A percentile compares a stretch with the other conserved stretches of the same genome.
phyloP scores from a whole-genome alignment of 2,797 vertebrate genomes.

The Acanthurus tractus region DNA sequence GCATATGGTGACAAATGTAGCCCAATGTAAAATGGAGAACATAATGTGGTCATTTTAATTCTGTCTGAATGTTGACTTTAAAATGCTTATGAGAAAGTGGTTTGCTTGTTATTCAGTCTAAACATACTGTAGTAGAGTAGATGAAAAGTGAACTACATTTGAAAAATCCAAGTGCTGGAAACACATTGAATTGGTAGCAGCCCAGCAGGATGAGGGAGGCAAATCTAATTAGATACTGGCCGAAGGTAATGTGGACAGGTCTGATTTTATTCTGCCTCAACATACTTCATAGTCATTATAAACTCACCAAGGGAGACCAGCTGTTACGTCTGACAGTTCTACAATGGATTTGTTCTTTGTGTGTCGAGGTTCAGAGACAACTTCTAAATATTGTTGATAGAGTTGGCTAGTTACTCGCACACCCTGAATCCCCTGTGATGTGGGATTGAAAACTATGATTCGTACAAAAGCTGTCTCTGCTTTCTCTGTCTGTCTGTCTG shows the following conservation, averaged over 20 bases:
- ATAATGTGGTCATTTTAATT: not conserved
- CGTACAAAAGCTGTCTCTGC: constrained; percentile 35
- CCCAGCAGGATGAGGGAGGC: constrained; percentile 39
- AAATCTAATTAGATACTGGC: constrained; percentile 59
- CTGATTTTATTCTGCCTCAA: constrained; percentile 45
- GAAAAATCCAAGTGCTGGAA: constrained; percentile 23
- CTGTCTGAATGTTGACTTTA: not conserved
- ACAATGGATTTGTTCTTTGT: constrained; percentile 43
- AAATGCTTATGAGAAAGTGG: not conserved
- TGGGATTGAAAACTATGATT: constrained; percentile 65
- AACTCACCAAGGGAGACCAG: constrained; percentile 58
- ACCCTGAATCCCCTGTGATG: constrained; percentile 53
- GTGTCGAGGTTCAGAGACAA: constrained; percentile 38
- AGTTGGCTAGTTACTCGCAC: constrained; percentile 27
- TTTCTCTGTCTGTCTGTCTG: not conserved
- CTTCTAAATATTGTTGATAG: constrained; percentile 51
- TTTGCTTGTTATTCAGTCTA: not conserved
- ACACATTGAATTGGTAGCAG: constrained; percentile 26
- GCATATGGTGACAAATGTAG: not conserved
- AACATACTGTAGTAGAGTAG: not conserved
- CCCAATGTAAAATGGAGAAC: constrained; percentile 13
- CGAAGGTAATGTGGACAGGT: constrained; percentile 48
- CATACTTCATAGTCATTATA: constrained; percentile 69
- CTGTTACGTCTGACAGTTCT: constrained; percentile 54
- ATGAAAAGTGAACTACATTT: constrained; percentile 18